Base-by-base conservation (phyloP, 2,113 vertebrate species). In the Lasiurus cinereus region DNA sequence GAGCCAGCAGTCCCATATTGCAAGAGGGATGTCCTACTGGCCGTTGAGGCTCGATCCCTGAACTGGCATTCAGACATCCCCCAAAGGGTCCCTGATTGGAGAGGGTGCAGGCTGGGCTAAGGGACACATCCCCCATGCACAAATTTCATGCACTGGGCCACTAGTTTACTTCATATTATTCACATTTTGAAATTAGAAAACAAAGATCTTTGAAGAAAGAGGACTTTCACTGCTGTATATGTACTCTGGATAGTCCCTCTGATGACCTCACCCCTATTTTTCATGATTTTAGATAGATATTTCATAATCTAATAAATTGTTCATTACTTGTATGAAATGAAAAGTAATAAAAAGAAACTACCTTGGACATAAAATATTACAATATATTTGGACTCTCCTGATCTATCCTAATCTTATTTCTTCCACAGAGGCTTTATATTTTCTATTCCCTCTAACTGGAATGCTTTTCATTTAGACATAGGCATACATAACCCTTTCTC, bases 381-480 rank as follows among this genome's bases (percentile, higher is more conserved):
- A 90, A 59, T 59, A 69, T 70, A 94, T 85, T 94, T 91, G 22
- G 36, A 72, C n/a, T 92, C 66, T 70, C 76, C 54, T 90, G 72
- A 73, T 10, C 78, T n/a, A 73, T 29, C 7, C 10, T 21, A 59
- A 77, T 67, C 69, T 66, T 22, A 39, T 90, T 94, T 94, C 21
- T 72, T 46, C 19, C 27, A 92, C 31, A 21, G 11, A 46, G 8
- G 27, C 13, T 56, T 88, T 79, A 52, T 9, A 72, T 93, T 84
- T 88, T 21, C 16, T 73, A 24, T 66, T 86, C 59, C 72, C 4
- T 56, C 27, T 67, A 54, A 56, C 43, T 48, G 2, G 19, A 73
- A 80, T 70, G 31, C 7, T 54, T 5, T 95, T 80, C 56, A 59
- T 12, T 74, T 74, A 83, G 46, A 87, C 66, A n/a, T 4, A 36